phyloP scores from a whole-genome alignment of 2,888 invertebrate genomes.

The Tetranychus truncatus region DNA sequence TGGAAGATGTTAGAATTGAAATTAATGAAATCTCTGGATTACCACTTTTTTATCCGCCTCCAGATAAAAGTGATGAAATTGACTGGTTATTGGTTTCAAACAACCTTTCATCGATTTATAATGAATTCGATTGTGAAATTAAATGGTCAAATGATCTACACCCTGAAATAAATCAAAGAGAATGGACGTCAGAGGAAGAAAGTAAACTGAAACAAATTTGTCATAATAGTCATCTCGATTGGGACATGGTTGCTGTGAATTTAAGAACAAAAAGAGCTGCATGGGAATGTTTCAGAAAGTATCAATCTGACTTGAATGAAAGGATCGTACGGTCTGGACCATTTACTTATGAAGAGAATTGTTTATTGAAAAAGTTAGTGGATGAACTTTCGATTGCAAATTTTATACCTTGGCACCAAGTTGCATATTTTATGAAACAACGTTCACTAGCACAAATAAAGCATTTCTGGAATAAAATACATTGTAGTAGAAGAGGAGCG shows the following conservation, averaged over 20 bases:
- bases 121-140: conserved; percentile 43
- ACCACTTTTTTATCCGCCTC: not conserved
- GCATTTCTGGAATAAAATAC: conserved; percentile 36
- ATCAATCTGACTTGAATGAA: conserved; percentile 24
- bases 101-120: conserved; percentile 9
- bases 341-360: conserved; percentile 52
- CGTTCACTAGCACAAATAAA: conserved; percentile 49
- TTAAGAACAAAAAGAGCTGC: conserved; percentile 41
- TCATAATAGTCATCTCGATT: conserved; percentile 35
- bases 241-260: conserved; percentile 45
- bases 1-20: not conserved
- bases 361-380: conserved; percentile 44
- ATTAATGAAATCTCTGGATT: not conserved
- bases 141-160: conserved; percentile 54
- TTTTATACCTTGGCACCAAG: conserved; percentile 53
- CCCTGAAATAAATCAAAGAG: conserved; percentile 45
- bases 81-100: conserved; percentile 20
- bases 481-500: conserved; percentile 7
- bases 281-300: conserved; percentile 44
- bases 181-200: conserved; percentile 41
- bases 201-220: conserved; percentile 33
- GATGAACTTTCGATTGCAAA: conserved; percentile 45
- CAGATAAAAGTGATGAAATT: conserved; percentile 36
- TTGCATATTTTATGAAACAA: conserved; percentile 44
- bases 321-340: conserved; percentile 30